phyloP scores from a whole-genome alignment of 2,797 vertebrate species.

The Falco biarmicus region DNA sequence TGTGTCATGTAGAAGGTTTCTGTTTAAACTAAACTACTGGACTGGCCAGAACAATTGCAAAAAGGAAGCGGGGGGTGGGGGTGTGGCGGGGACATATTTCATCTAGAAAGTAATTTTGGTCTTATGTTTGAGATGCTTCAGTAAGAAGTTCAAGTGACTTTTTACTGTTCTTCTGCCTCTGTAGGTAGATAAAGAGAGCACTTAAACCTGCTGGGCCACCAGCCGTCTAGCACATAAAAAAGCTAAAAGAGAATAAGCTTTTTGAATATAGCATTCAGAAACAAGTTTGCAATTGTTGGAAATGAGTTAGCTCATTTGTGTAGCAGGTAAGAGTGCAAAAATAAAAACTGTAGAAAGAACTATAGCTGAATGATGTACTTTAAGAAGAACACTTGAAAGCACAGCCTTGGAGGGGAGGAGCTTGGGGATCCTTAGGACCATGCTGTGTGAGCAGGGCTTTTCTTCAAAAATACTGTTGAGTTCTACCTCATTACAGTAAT shows the following conservation, averaged over 20 bases:
- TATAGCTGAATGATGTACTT: not conserved
- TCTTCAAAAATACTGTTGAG: not conserved
- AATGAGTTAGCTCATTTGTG: not conserved
- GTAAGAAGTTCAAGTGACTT: not conserved
- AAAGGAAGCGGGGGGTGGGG: fast-evolving
- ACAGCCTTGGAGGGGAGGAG: not conserved
- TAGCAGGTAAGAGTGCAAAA: not conserved
- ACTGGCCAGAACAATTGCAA: not conserved
- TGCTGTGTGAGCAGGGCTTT: not conserved
- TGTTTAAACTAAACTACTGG: not conserved
- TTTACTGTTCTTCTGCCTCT: not conserved
- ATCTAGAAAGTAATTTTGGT: not conserved
- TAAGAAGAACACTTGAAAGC: not conserved
- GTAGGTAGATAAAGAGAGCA: not conserved
- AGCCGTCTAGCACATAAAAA: not conserved
- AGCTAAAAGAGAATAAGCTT: not conserved
- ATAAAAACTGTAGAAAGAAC: not conserved
- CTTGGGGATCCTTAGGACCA: not conserved
- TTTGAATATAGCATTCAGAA: not conserved
- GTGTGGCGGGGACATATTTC: not conserved
- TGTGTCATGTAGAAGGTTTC: not conserved
- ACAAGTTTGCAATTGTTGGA: not conserved
- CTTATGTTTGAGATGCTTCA: not conserved
- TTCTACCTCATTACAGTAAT: not conserved
- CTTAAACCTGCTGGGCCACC: not conserved